Evolutionary conservation across 1,140 invertebrate genomes (phyloP), one percentile per base, ranked within the genome.

Genomic region (Drosophila yakuba): DNA sequence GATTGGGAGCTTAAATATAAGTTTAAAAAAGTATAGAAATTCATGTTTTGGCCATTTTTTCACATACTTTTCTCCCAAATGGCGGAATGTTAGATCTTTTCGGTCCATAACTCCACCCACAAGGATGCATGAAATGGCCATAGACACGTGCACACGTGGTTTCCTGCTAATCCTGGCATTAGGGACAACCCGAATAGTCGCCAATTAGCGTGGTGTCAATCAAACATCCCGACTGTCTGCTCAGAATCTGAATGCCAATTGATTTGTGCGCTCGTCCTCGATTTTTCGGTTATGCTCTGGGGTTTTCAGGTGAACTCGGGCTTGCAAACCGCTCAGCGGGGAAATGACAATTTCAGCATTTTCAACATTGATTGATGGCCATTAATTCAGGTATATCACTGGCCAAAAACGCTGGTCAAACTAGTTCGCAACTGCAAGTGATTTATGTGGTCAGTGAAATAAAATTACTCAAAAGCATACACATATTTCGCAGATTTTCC

Each of bases 191-290:
- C 55, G 54, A 57, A 32, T 64, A 50, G 51, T 41, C 35, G 36
- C 63, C 74, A 80, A 75, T 75, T 75, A 80, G 62, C 71, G 55
- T 45, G 52, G 60, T 76, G 67, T 80, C 77, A 80, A 80, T 80
- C 58, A 80, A 41, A 51, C 50, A 63, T 51, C 57, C 36, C 55
- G 23, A 38, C 45, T 66, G 36, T 39, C 17, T 15, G 32, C 41
- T n/a, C 47, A 23, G 52, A 55, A 52, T 50, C 62, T 41, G 35
- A 67, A 63, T 45, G 52, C 23, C 68, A 67, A 67, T 57, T 74
- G 72, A 74, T 74, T 74, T 74, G 59, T 39, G 23, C 47, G 32
- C 38, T 50, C 38, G 50, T 43, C n/a, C 72, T 48, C 51, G 23
- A 62, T 48, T 56, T 55, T 51, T 20, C 43, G 57, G 36, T 11